These are phyloP conservation scores for Allolobophora icterica DNA, from an alignment of 2,888 invertebrate genomes.

Conservation along the genomic window DNA sequence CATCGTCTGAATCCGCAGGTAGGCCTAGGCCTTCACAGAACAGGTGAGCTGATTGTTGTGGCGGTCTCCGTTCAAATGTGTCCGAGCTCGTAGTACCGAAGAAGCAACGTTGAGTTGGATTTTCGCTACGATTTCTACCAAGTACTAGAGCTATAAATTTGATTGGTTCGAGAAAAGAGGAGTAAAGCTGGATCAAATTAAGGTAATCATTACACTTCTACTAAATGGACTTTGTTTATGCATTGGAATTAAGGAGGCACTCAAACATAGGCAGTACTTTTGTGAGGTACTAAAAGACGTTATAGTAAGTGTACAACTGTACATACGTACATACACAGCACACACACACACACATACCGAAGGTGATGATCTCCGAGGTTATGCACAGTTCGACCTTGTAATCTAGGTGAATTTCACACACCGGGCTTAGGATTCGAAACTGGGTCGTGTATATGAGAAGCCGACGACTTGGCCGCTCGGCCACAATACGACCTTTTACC, in stretches of 20 bases:
- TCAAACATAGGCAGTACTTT: too few relatives aligned
- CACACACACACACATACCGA: background rate
- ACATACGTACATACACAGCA: background rate
- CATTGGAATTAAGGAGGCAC: too few relatives aligned
- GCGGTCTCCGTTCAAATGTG: background rate
- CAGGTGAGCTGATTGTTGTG: background rate
- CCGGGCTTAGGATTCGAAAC: too few relatives aligned
- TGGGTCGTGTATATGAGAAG: too few relatives aligned
- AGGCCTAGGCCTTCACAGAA: background rate
- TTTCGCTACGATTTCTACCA: background rate
- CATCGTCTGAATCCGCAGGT: background rate
- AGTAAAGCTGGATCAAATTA: background rate
- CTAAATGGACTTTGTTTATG: too few relatives aligned
- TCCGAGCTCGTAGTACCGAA: background rate
- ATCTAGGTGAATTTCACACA: too few relatives aligned
- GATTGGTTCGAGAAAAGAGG: background rate
- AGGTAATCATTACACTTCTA: background rate
- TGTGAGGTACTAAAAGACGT: too few relatives aligned
- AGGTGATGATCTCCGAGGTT: too few relatives aligned
- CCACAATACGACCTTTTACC: too few relatives aligned
- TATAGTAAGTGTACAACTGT: background rate
- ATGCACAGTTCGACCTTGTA: too few relatives aligned
- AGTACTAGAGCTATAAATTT: too few relatives aligned
- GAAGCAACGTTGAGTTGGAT: background rate
- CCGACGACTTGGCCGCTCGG: too few relatives aligned